phyloP scores from a whole-genome alignment of 2,113 vertebrate species.

The Falco punctatus region DNA sequence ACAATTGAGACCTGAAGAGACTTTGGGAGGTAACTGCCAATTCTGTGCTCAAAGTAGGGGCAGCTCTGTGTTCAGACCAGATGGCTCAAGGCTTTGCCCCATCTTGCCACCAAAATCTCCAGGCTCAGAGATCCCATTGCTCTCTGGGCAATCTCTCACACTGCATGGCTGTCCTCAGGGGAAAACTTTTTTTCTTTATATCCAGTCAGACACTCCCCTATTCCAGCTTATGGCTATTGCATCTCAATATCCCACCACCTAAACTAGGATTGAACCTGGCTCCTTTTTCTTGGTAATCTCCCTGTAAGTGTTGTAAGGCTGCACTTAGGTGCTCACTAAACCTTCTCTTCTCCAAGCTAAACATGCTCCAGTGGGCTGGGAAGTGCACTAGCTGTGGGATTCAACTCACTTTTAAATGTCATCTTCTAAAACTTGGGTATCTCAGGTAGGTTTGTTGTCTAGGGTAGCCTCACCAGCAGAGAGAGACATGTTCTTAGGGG shows the following conservation, averaged over 20 bases:
- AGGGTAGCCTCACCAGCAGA: not conserved
- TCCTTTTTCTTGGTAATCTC: not conserved
- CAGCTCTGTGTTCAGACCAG: not conserved
- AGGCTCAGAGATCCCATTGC: not conserved
- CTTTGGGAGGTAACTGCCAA: not conserved
- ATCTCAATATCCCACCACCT: not conserved
- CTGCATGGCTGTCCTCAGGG: not conserved
- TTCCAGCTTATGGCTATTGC: not conserved
- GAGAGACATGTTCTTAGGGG: not conserved
- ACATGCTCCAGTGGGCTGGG: not conserved
- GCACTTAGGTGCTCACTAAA: not conserved
- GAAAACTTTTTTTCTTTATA: not conserved
- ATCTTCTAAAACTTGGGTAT: not conserved
- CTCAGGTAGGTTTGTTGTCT: not conserved
- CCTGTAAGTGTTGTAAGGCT: not conserved
- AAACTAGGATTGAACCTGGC: not conserved
- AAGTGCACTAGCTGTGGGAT: not conserved
- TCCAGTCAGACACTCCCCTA: not conserved
- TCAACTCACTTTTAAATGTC: not conserved
- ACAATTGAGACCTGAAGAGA: not conserved
- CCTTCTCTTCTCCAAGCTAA: not conserved
- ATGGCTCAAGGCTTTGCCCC: fast-evolving
- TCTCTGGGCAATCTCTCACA: not conserved
- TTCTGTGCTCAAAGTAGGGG: not conserved
- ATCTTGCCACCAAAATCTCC: not conserved